Conservation (phyloP, 1,140 invertebrate genomes). For the Heliothis subflexa region DNA sequence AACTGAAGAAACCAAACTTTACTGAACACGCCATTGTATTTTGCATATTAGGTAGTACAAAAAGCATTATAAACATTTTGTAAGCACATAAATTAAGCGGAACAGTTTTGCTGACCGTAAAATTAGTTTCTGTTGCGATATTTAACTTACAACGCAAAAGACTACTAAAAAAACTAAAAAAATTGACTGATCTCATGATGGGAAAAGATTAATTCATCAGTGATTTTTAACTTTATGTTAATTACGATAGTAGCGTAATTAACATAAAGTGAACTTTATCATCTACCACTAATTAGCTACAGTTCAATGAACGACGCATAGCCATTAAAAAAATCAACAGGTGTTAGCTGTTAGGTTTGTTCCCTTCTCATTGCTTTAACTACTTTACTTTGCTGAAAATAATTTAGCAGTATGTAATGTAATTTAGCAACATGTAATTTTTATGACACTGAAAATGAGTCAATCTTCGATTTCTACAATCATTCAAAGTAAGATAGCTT, state of each 20-base stretch:
- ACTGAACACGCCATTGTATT: neutral
- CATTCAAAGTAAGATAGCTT: conserved; percentile 12
- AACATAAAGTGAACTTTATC: neutral
- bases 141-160: neutral
- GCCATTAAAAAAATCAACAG: neutral
- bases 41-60: conserved; percentile 1
- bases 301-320: neutral
- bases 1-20: neutral
- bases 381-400: too few species aligned
- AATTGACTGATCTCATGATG: neutral
- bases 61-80: neutral
- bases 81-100: conserved; percentile 16
- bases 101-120: conserved; percentile 36
- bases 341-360: too few species aligned
- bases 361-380: too few species aligned
- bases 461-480: conserved; percentile 36
- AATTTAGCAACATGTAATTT: neutral
- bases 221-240: conserved; percentile 5
- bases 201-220: neutral
- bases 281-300: neutral
- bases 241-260: neutral
- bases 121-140: conserved; percentile 24
- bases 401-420: too few species aligned
- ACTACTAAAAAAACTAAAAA: neutral
- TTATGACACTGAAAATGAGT: neutral